Evolutionary conservation across 2,888 invertebrate species (phyloP).

Genomic region (Sturmia bella): DNA sequence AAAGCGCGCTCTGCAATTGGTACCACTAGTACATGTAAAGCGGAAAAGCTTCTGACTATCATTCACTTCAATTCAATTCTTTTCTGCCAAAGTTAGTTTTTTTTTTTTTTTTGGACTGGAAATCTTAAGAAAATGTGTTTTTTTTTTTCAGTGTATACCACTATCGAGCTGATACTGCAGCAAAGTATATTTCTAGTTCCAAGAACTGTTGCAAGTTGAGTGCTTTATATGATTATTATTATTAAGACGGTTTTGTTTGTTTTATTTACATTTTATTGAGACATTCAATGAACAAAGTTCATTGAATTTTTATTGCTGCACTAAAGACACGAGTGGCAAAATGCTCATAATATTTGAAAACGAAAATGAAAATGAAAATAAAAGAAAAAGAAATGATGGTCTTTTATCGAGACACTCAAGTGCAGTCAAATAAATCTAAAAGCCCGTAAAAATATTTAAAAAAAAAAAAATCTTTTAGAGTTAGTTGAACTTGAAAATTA

Average conservation of each 20-base stretch:
- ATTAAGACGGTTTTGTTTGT: constrained; percentile 29
- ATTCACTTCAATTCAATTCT: too few relatives aligned
- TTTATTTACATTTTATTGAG: constrained; percentile 34
- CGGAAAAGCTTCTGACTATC: too few relatives aligned
- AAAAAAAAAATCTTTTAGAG: constrained; percentile 45
- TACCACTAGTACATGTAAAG: too few relatives aligned
- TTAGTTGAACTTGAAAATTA: constrained; percentile 57
- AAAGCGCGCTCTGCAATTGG: too few relatives aligned
- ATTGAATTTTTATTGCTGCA: constrained; percentile 49
- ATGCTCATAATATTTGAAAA: constrained; percentile 44
- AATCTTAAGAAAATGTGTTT: too few relatives aligned
- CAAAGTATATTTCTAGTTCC: background rate
- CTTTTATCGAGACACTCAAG: constrained; percentile 30
- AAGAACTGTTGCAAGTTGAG: constrained; percentile 22
- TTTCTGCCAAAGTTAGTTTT: too few relatives aligned
- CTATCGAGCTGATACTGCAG: too few relatives aligned
- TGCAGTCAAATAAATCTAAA: background rate
- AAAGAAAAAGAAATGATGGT: constrained; percentile 29
- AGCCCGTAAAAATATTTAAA: background rate
- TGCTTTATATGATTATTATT: constrained; percentile 42
- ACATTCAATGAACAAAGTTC: constrained; percentile 56
- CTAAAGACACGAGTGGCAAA: constrained; percentile 33
- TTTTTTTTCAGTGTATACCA: too few relatives aligned
- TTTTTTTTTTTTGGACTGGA: too few relatives aligned
- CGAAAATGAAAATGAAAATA: background rate